Evolutionary conservation across 2,797 vertebrate species (phyloP), one percentile per base, ranked within the genome.

Genomic region (Stomatorhinus walkeri): DNA sequence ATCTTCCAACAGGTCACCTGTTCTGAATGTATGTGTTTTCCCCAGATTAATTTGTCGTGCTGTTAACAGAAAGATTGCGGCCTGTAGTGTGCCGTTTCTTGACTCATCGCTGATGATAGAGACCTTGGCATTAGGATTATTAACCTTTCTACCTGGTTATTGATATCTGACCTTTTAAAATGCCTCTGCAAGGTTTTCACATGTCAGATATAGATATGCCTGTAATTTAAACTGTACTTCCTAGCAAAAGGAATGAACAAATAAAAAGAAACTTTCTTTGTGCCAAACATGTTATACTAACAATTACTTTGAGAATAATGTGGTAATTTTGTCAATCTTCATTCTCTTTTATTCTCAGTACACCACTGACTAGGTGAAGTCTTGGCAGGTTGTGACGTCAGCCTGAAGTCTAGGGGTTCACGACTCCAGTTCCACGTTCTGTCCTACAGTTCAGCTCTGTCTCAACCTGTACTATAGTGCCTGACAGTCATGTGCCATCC

Each of bases 161-260:
- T 72, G 87, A 24, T 88, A 85, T 51, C 28, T 84, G 76, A 87
- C 87, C 81, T 89, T 90, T 88, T 49, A 52, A 84, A 72, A 14
- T 76, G 24, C 61, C 4, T 59, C 49, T 88, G 48, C 85, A 81
- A 48, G 87, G 19, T 86, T 84, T 68, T 89, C 40, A 83, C 88
- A 88, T 46, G 83, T 87, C 83, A 90, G 19, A 85, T 22, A n/a
- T 36, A 24, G 86, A 64, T 85, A 16, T 51, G 32, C 76, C 76
- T 87, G 10, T 32, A 51, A 85, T 52, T 10, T 85, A 49, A 54
- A 51, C 48, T 36, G 28, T 7, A 43, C 36, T 46, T 43, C 40
- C 76, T 19, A 43, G 32, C 2, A 81, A 46, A 46, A 46, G 7
- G 2, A 81, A 7, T 76, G 32, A 40, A 81, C 36, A 81, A 22